These are phyloP conservation scores for Dendroctonus valens DNA, from an alignment of 1,140 invertebrate species.

Conservation along the genomic window DNA sequence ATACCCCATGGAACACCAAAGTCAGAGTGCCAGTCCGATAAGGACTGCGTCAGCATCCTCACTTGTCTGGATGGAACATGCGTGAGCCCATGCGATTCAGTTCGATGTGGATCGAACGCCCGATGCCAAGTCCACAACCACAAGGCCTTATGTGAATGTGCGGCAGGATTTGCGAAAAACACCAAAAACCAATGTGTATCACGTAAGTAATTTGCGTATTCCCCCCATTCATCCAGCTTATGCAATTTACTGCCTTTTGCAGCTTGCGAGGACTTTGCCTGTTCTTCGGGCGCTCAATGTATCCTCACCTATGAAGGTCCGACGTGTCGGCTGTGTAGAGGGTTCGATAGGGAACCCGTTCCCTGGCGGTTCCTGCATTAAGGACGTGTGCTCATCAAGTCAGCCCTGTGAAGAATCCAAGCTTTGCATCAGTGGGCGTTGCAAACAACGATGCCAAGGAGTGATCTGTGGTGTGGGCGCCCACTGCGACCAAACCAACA, in stretches of 20 bases:
- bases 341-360: conserved; percentile 88
- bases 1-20: conserved; percentile 49
- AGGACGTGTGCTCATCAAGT: conserved; percentile 74
- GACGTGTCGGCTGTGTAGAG: conserved; percentile 82
- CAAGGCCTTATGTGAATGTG: conserved; percentile 83
- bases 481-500: conserved; percentile 73
- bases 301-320: conserved; percentile 81
- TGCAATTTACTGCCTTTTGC: conserved; percentile 36
- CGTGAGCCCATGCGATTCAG: conserved; percentile 74
- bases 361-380: conserved; percentile 77
- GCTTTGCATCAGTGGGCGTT: conserved; percentile 79
- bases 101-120: conserved; percentile 80
- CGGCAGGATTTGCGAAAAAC: conserved; percentile 75
- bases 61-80: conserved; percentile 75
- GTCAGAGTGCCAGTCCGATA: conserved; percentile 66
- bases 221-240: background rate
- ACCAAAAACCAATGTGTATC: conserved; percentile 76
- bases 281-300: conserved; percentile 80
- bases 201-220: conserved; percentile 55
- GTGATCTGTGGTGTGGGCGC: conserved; percentile 81
- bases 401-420: conserved; percentile 75
- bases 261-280: conserved; percentile 79
- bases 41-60: conserved; percentile 77
- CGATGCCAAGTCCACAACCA: conserved; percentile 86
- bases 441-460: conserved; percentile 81